phyloP scores from a whole-genome alignment of 2,888 invertebrate genomes.

The Eugnorisma glareosa region DNA sequence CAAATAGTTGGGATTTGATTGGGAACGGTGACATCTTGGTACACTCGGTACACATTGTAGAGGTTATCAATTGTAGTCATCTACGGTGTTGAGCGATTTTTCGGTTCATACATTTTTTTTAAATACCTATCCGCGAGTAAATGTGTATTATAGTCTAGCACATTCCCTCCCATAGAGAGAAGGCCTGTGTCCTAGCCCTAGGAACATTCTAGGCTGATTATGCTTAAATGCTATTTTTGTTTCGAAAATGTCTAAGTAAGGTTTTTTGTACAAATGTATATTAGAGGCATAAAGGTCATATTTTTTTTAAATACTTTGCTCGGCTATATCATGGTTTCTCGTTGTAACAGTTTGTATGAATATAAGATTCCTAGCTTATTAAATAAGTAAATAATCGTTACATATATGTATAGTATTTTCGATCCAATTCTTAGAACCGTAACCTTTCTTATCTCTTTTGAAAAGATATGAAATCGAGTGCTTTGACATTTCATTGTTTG shows the following conservation, averaged over 20 bases:
- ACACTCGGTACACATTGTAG: conserved; percentile 29
- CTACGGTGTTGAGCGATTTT: not conserved
- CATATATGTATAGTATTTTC: not conserved
- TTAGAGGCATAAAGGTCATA: too few species aligned
- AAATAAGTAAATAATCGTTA: not conserved
- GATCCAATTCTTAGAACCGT: not conserved
- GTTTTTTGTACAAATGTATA: too few species aligned
- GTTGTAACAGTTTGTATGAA: not conserved
- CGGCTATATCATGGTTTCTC: not conserved
- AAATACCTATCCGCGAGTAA: too few species aligned
- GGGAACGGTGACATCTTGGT: conserved; percentile 58
- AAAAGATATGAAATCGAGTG: conserved; percentile 2
- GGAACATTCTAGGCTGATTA: too few species aligned
- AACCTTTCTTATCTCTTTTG: not conserved
- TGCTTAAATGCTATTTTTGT: too few species aligned
- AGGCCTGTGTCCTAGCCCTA: too few species aligned
- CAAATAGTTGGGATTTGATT: conserved; percentile 65
- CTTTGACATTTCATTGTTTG: not conserved
- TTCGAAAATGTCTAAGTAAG: too few species aligned
- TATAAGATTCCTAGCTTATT: not conserved
- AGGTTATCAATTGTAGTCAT: conserved; percentile 34
- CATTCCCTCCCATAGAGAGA: too few species aligned
- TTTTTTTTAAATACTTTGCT: too few species aligned
- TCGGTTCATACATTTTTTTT: not conserved
- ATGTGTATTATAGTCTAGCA: too few species aligned